phyloP scores from a whole-genome alignment of 2,888 invertebrate genomes.

The Pemphredon lugubris region DNA sequence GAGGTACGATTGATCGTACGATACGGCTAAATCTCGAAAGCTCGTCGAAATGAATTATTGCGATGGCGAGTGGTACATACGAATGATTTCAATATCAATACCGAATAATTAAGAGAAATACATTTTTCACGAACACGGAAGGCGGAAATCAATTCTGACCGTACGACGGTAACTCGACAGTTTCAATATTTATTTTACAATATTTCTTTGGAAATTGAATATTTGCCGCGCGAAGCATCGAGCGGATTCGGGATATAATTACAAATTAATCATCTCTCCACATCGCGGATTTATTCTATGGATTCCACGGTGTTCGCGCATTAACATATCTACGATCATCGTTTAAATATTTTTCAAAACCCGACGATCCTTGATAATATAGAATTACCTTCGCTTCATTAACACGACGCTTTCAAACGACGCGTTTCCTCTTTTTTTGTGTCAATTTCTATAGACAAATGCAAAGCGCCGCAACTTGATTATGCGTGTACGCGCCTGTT shows the following conservation, averaged over 20 bases:
- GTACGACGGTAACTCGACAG: no score
- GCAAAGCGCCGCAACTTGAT: neutral
- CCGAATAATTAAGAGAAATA: no score
- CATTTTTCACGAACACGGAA: no score
- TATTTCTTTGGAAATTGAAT: conserved; percentile 16
- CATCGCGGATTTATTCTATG: neutral
- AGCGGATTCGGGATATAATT: neutral
- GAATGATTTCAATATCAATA: no score
- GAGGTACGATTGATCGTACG: conserved; percentile 47
- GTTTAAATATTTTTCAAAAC: conserved; percentile 1
- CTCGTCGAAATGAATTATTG: conserved; percentile 54
- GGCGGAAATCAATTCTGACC: no score
- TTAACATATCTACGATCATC: no score
- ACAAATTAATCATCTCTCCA: neutral
- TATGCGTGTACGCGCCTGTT: no score
- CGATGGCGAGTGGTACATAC: neutral
- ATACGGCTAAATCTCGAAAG: conserved; percentile 58
- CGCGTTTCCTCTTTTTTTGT: no score
- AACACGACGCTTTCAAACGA: no score
- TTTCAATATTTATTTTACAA: conserved; percentile 7
- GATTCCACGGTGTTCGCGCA: neutral
- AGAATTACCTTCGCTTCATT: no score
- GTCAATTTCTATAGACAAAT: no score
- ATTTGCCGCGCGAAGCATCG: neutral
- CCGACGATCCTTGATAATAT: no score